Conservation (phyloP, 2,797 vertebrate species). For the Acanthis flammea region DNA sequence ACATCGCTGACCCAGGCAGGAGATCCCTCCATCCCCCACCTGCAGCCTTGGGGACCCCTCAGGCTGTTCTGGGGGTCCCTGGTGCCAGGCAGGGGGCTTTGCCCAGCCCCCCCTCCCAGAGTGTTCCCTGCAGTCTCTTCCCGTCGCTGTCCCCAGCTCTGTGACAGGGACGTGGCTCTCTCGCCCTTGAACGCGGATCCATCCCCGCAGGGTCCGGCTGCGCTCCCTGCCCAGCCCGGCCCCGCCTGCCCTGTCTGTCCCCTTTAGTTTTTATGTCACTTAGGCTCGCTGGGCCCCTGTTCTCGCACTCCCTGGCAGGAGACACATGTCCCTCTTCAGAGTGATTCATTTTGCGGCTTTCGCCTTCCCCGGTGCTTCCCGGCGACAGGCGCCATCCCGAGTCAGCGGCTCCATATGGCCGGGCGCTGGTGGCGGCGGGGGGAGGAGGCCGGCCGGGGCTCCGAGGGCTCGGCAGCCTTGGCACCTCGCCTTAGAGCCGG, state of each 20-base stretch:
- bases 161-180: accelerated
- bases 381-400: slow-evolving; percentile 26
- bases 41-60: neutral
- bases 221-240: neutral
- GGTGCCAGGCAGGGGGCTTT: neutral
- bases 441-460: neutral
- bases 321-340: slow-evolving; percentile 72
- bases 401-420: slow-evolving; percentile 67
- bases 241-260: slow-evolving; percentile 5
- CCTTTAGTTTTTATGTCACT: slow-evolving; percentile 65
- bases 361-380: neutral
- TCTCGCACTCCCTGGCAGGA: slow-evolving; percentile 63
- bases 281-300: slow-evolving; percentile 22
- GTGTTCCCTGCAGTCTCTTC: accelerated
- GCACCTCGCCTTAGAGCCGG: slow-evolving; percentile 32
- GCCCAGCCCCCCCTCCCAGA: neutral
- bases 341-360: slow-evolving; percentile 10
- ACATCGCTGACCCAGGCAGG: neutral
- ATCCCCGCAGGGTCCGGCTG: neutral
- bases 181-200: neutral
- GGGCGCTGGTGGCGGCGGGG: neutral
- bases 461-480: slow-evolving; percentile 58
- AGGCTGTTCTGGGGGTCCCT: neutral
- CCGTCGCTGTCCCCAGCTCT: neutral
- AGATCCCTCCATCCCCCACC: neutral